Percentiles rank a stretch among this genome's conserved stretches.
These are phyloP conservation scores for Hedychridium roseum DNA, from an alignment of 2,888 invertebrate genomes.

Conservation along the genomic window DNA sequence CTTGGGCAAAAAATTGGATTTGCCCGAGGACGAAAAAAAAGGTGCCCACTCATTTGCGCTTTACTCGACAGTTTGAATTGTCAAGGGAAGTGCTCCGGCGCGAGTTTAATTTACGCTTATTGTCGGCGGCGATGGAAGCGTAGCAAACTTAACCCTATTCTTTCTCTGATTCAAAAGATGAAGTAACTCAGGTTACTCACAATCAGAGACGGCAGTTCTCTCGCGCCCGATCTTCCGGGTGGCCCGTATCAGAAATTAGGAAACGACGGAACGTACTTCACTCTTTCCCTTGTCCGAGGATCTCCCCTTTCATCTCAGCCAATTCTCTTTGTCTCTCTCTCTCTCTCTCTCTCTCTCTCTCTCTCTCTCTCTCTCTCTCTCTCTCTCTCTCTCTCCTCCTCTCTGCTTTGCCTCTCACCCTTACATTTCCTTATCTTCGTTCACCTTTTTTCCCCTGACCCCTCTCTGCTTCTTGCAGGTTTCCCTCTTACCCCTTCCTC, in stretches of 20 bases:
- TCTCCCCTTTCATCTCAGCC: too few relatives aligned
- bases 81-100: conserved; percentile 24
- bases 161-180: conserved; percentile 23
- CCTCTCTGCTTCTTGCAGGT: conserved; percentile 1
- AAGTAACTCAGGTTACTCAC: conserved; percentile 29
- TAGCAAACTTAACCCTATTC: conserved; percentile 24
- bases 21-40: conserved; percentile 1
- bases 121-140: conserved; percentile 26
- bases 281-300: conserved; percentile 7
- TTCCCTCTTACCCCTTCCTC: conserved; percentile 7
- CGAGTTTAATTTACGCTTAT: conserved; percentile 39
- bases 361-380: not conserved
- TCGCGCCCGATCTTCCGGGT: conserved; percentile 17
- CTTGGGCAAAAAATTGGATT: too few relatives aligned
- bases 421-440: conserved; percentile 10
- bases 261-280: conserved; percentile 30
- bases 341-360: conserved; percentile 11
- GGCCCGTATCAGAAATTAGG: conserved; percentile 48
- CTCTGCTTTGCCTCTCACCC: conserved; percentile 7
- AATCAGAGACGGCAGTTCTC: conserved; percentile 12
- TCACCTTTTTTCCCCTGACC: not conserved
- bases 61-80: conserved; percentile 43
- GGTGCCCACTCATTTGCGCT: conserved; percentile 26
- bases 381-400: conserved; percentile 1
- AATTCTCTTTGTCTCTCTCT: too few relatives aligned